Percentiles rank a stretch among this genome's conserved stretches.
phyloP scores from a whole-genome alignment of 2,888 invertebrate genomes.

The Synergus laeviventris region DNA sequence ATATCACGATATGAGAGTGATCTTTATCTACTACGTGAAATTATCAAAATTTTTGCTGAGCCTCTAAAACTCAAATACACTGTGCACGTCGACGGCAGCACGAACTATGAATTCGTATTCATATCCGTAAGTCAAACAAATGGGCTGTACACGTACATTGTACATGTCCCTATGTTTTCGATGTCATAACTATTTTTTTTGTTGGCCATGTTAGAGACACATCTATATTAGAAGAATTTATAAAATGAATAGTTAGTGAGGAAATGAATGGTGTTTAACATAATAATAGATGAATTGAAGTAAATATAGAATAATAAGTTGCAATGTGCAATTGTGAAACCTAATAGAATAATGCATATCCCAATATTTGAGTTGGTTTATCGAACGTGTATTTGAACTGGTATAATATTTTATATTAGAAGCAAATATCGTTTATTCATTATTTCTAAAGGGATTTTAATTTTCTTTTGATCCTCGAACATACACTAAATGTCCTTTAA shows the following conservation, averaged over 20 bases:
- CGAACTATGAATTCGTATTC: constrained; percentile 31
- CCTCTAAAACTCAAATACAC: not conserved
- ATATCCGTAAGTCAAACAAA: constrained; percentile 35
- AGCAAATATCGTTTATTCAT: too few species aligned
- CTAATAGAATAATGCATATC: not conserved
- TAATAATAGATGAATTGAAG: not conserved
- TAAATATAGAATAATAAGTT: not conserved
- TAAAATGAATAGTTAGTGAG: not conserved
- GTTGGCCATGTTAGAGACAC: not conserved
- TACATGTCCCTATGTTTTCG: constrained; percentile 8
- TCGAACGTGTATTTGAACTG: not conserved
- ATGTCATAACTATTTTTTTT: not conserved
- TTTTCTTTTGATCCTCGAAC: too few species aligned
- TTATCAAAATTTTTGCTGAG: constrained; percentile 19
- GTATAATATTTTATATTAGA: too few species aligned
- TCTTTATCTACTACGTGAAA: constrained; percentile 25
- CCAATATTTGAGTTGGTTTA: not conserved
- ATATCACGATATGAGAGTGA: not conserved
- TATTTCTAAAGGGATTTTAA: too few species aligned
- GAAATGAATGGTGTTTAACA: not conserved
- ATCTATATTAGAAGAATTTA: not conserved
- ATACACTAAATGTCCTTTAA: too few species aligned
- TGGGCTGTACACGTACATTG: constrained; percentile 15
- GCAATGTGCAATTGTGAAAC: too few species aligned
- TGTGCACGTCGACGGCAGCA: constrained; percentile 21